A percentile compares a stretch with the other conserved stretches of the same genome.
These are phyloP conservation scores for Lepidocolaptes lacrymiger DNA, from an alignment of 2,797 vertebrate genomes.

Conservation along the genomic window DNA sequence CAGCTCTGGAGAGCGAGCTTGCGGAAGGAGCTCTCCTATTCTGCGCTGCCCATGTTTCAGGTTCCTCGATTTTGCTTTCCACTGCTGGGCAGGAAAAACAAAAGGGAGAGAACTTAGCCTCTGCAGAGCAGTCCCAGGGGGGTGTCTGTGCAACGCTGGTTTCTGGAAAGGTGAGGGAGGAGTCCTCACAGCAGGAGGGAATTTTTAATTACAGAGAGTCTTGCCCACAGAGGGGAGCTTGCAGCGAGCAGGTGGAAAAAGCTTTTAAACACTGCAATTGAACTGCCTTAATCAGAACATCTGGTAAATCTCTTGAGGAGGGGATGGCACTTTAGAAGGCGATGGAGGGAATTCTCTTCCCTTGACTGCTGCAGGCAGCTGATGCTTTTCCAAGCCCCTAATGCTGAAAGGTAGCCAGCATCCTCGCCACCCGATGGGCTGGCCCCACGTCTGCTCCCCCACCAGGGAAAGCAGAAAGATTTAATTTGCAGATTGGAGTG, in stretches of 20 bases:
- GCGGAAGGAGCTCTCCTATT: not conserved
- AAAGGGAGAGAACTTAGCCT: not conserved
- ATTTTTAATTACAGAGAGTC: constrained; percentile 53
- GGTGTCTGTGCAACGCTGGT: not conserved
- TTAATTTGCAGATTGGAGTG: not conserved
- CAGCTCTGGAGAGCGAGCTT: not conserved
- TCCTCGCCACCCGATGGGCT: rapidly evolving
- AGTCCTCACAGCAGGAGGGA: constrained; percentile 15
- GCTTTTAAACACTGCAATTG: constrained; percentile 45
- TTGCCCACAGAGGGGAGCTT: not conserved
- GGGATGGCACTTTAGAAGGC: constrained; percentile 14
- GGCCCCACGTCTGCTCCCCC: rapidly evolving
- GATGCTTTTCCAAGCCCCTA: not conserved
- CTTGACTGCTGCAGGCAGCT: not conserved
- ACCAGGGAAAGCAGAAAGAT: not conserved
- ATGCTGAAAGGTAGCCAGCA: not conserved
- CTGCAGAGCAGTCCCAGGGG: not conserved
- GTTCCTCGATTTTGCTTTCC: not conserved
- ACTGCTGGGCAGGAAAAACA: not conserved
- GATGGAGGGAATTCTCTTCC: constrained; percentile 11
- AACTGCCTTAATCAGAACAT: constrained; percentile 66
- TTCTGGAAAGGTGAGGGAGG: constrained; percentile 47
- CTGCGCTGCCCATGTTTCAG: not conserved
- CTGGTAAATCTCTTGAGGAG: constrained; percentile 52
- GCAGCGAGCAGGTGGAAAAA: constrained; percentile 9